Base-by-base conservation (phyloP, 1,140 invertebrate genomes). In the Dysdera silvatica region DNA sequence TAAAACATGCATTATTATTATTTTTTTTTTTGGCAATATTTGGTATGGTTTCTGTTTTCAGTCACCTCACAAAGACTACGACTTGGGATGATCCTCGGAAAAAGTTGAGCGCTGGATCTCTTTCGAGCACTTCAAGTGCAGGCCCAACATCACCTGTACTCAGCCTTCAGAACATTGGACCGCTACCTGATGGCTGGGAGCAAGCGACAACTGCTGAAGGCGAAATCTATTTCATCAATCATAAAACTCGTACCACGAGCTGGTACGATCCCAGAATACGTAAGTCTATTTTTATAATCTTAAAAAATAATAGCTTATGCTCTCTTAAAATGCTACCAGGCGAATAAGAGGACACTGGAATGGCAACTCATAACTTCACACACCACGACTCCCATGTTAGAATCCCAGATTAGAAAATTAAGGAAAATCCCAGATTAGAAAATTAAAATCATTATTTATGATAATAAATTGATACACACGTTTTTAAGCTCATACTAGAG, bases 161-260 rank as follows among this genome's bases (percentile, higher is more conserved):
- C 23, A 67, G 55, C 35, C 40, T 61, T 18, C 76, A 76, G 62
- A 77, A 76, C 68, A 74, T 91, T 71, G 89, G 88, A 45, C 85
- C 89, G 56, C 81, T 98, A 68, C 94, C 94, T 45, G 90, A 94
- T 57, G 93, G 92, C 66, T 98, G 94, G 94, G 93, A 97, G 76
- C 88, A 95, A 78, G 90, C 92, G 29, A 81, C 86, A 65, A 96
- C 94, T 62, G 82, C 86, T 49, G 91, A 95, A 75, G 94, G 93
- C 66, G 92, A 97, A 78, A 83, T 91, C 61, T 98, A 98, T 79
- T 98, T 94, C 79, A 97, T 98, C 76, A 95, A 98, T 79, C 95
- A 98, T 78, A 86, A 87, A 74, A 87, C 87, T 52, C 84, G 89
- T 76, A 91, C 89, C 71, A 98, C 94, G 33, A 93, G 92, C 65